These are phyloP conservation scores for Tachuris rubrigastra DNA, from an alignment of 2,113 vertebrate genomes.

Conservation along the genomic window DNA sequence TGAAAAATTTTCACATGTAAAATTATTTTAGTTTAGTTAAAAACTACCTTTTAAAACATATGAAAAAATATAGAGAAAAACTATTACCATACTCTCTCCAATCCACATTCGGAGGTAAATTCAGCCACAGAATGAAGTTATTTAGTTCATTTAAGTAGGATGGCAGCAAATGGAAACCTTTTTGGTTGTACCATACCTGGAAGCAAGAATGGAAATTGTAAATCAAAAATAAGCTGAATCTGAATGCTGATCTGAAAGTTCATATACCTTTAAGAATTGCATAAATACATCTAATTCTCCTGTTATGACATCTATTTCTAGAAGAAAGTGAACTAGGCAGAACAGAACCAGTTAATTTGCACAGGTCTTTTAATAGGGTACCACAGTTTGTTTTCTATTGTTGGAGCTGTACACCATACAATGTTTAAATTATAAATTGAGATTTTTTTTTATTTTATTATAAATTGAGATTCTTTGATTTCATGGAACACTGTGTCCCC, in stretches of 20 bases:
- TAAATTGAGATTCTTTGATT: background rate
- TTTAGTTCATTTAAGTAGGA: constrained; percentile 75
- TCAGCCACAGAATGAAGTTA: constrained; percentile 75
- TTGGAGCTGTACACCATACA: background rate
- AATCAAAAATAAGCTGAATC: background rate
- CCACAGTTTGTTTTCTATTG: background rate
- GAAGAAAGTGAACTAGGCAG: background rate
- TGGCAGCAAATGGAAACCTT: constrained; percentile 71
- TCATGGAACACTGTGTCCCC: background rate
- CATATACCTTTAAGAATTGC: background rate
- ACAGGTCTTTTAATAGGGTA: background rate
- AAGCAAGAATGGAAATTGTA: background rate
- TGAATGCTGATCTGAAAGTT: background rate
- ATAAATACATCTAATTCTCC: background rate
- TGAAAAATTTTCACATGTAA: background rate
- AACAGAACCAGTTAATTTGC: background rate
- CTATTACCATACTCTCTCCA: constrained; percentile 72
- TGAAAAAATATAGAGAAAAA: background rate
- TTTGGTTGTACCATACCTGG: constrained; percentile 80
- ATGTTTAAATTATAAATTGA: background rate
- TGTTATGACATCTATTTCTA: background rate
- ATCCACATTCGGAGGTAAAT: constrained; percentile 60
- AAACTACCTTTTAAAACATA: background rate
- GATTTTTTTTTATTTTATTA: background rate
- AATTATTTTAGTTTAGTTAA: background rate